Conservation (phyloP, 2,888 invertebrate species). For the Galeopsomyia nigrocyanea region DNA sequence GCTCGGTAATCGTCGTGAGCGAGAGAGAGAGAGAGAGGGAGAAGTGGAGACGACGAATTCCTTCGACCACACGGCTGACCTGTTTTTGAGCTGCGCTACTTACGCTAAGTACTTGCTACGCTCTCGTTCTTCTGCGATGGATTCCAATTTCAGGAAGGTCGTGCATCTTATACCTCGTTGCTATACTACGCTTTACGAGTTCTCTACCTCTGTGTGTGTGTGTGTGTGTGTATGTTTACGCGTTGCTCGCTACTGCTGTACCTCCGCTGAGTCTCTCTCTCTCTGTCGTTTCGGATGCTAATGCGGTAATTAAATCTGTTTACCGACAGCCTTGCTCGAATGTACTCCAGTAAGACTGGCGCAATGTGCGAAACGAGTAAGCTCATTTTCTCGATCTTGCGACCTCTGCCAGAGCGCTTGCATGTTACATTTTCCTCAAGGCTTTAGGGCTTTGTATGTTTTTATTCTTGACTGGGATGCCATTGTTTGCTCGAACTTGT, state of each 20-base stretch:
- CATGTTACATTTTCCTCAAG: no score
- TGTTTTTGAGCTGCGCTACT: constrained; percentile 27
- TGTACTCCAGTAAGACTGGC: not conserved
- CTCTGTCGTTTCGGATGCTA: constrained; percentile 26
- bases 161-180: no score
- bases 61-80: constrained; percentile 25
- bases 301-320: constrained; percentile 31
- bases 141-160: not conserved
- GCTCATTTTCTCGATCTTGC: not conserved
- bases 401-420: no score
- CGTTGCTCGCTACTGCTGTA: no score
- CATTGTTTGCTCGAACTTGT: no score
- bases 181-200: no score
- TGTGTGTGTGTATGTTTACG: not conserved
- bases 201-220: not conserved
- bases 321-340: not conserved
- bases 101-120: not conserved
- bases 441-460: no score
- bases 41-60: no score
- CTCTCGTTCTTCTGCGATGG: no score
- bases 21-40: no score
- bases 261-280: not conserved
- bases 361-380: not conserved
- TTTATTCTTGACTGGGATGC: no score
- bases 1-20: constrained; percentile 10